phyloP scores from a whole-genome alignment of 2,113 vertebrate species.

The Xenus cinereus region DNA sequence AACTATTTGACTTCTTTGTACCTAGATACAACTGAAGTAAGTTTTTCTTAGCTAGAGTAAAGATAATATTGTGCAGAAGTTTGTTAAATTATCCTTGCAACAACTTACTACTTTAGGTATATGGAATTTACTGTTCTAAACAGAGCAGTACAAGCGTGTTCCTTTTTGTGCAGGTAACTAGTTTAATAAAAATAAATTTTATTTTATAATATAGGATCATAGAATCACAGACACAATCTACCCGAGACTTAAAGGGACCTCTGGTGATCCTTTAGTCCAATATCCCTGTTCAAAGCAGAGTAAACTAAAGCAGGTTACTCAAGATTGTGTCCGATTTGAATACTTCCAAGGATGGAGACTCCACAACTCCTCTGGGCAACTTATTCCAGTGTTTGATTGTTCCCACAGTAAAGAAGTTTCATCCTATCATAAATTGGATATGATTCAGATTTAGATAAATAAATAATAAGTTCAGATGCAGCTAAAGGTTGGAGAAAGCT shows the following conservation, averaged over 20 bases:
- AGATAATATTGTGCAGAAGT: neutral
- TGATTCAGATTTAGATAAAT: neutral
- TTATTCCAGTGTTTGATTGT: neutral
- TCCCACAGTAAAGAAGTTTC: neutral
- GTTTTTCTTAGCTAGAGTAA: neutral
- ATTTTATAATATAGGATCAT: neutral
- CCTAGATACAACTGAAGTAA: neutral
- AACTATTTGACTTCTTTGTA: neutral
- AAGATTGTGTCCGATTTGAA: neutral
- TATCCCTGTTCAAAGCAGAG: neutral
- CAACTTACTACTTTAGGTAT: neutral
- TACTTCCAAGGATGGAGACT: neutral
- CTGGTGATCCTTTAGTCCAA: neutral
- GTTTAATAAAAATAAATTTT: neutral
- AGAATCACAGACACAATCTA: neutral
- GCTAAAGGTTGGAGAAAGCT: neutral
- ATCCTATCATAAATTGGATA: neutral
- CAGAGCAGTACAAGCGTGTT: fast-evolving
- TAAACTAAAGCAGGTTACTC: neutral
- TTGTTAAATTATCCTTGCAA: neutral
- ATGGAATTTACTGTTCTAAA: neutral
- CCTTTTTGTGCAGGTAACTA: neutral
- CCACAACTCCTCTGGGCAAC: neutral
- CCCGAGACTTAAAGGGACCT: neutral
- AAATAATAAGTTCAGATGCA: neutral